Conservation (phyloP, 2,797 vertebrate genomes). For the Diglossa cyanea region DNA sequence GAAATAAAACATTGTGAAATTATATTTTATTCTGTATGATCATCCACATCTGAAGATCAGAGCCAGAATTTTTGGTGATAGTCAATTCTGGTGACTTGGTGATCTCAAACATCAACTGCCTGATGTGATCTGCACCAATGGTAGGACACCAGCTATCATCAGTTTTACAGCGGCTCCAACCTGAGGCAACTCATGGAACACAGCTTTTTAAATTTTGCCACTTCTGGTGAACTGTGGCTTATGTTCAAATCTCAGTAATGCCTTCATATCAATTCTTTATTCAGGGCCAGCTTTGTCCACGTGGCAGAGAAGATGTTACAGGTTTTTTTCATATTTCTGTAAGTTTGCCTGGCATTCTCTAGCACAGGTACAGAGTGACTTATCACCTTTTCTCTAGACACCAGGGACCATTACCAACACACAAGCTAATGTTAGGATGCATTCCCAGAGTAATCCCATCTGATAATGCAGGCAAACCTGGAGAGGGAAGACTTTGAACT, state of each 20-base stretch:
- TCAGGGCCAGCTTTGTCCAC: background rate
- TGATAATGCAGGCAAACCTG: background rate
- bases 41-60: background rate
- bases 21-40: background rate
- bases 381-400: background rate
- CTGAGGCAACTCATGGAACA: background rate
- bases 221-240: background rate
- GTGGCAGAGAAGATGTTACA: background rate
- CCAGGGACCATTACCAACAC: background rate
- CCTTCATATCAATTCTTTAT: background rate
- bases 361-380: background rate
- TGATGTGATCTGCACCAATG: background rate
- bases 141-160: background rate
- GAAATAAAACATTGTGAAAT: background rate
- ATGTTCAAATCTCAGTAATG: background rate
- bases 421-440: background rate
- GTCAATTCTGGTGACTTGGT: background rate
- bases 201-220: background rate
- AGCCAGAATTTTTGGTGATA: background rate
- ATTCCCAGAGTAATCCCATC: background rate
- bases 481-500: background rate
- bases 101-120: background rate
- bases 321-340: background rate
- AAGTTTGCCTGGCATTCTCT: background rate
- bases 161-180: background rate